Evolutionary conservation across 2,888 invertebrate genomes (phyloP).

Genomic region (Calliopum simillimum): DNA sequence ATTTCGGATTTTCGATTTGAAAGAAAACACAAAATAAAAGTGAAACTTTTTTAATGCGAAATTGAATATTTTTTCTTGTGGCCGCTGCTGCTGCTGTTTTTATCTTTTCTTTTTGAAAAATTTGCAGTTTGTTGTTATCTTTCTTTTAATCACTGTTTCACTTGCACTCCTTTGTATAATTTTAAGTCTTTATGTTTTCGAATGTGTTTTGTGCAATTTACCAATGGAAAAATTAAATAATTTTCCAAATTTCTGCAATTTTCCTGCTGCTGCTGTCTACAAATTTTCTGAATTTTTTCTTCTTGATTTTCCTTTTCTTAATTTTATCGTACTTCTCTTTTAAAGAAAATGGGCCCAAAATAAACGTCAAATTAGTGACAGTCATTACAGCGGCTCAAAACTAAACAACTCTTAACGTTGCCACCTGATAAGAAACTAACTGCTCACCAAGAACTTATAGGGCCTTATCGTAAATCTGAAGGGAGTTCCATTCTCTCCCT

Average conservation of each 20-base stretch:
- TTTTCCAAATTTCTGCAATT: conserved; percentile 14
- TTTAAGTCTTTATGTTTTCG: background rate
- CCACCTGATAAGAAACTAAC: no score
- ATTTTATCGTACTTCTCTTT: background rate
- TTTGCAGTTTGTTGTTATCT: no score
- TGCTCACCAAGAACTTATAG: no score
- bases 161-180: background rate
- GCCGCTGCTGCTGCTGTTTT: conserved; percentile 21
- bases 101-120: background rate
- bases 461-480: no score
- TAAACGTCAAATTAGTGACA: background rate
- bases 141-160: no score
- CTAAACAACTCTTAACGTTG: background rate
- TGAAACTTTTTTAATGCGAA: conserved; percentile 9
- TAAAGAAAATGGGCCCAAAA: conserved; percentile 1
- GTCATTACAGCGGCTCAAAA: background rate
- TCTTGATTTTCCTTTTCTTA: background rate
- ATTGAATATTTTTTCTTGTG: conserved; percentile 6
- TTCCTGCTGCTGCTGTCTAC: conserved; percentile 13
- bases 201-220: conserved; percentile 6
- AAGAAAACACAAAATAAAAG: background rate
- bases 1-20: background rate
- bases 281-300: conserved; percentile 1
- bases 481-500: no score
- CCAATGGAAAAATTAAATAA: background rate